A percentile compares a stretch with the other conserved stretches of the same genome.
Conservation (phyloP, 2,113 vertebrate genomes). For the Cepphus grylle region DNA sequence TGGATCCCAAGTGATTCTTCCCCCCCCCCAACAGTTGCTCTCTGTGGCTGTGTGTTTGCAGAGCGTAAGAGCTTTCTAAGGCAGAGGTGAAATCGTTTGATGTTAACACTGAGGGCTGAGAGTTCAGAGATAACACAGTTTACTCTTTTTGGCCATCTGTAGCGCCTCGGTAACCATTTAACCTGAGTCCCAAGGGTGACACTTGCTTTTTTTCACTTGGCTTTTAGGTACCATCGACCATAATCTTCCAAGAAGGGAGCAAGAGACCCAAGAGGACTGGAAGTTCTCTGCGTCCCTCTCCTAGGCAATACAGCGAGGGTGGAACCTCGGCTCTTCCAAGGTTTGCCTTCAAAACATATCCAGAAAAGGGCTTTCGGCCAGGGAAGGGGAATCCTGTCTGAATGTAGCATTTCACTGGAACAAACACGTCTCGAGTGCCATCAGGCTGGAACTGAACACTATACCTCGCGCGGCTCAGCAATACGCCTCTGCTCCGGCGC, state of each 20-base stretch:
- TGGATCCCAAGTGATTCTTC: neutral
- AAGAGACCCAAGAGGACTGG: neutral
- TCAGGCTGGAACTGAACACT: constrained; percentile 34
- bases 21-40: neutral
- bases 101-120: neutral
- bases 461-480: constrained; percentile 43
- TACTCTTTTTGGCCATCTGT: neutral
- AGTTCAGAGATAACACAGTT: neutral
- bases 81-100: neutral
- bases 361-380: constrained; percentile 56
- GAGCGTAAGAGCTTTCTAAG: neutral
- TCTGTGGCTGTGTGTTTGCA: neutral
- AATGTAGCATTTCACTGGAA: constrained; percentile 82
- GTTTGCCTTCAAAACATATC: constrained; percentile 54
- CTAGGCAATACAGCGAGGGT: neutral
- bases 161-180: neutral
- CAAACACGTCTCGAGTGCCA: constrained; percentile 30
- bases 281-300: constrained; percentile 15
- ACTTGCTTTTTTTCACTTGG: neutral
- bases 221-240: constrained; percentile 92
- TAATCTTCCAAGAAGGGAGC: constrained; percentile 69
- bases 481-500: neutral
- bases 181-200: neutral
- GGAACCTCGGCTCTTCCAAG: constrained; percentile 67
- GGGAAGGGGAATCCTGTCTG: constrained; percentile 70